phyloP scores from a whole-genome alignment of 2,797 vertebrate species.

The Sandelia bainsii region DNA sequence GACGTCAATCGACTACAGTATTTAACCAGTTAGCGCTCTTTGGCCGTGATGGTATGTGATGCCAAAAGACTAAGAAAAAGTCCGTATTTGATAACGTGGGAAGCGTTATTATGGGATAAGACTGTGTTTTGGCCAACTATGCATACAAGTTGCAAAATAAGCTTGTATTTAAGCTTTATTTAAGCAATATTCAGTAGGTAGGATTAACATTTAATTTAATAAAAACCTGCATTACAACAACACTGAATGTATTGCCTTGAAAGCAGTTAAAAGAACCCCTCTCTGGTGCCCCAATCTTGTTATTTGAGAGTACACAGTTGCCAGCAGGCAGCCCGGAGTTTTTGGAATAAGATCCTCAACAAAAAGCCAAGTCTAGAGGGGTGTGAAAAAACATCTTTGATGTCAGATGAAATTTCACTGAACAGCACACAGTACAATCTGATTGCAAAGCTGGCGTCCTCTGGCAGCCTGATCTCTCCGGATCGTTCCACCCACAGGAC shows the following conservation, averaged over 20 bases:
- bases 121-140: no score
- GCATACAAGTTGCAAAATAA: no score
- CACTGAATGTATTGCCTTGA: neutral
- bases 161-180: neutral
- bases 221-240: constrained; percentile 3
- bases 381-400: constrained; percentile 78
- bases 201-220: neutral
- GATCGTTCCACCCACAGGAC: constrained; percentile 71
- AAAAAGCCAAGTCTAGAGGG: constrained; percentile 65
- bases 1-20: no score
- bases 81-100: no score
- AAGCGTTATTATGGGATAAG: no score
- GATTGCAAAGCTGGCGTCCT: constrained; percentile 67
- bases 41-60: no score
- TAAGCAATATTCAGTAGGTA: neutral
- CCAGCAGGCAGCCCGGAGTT: constrained; percentile 62
- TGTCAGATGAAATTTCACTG: constrained; percentile 78
- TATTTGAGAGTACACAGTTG: constrained; percentile 38
- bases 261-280: constrained; percentile 12
- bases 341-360: constrained; percentile 60
- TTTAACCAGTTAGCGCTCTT: no score
- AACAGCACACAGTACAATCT: constrained; percentile 66
- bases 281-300: constrained; percentile 26
- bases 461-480: constrained; percentile 66
- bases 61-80: no score